Conservation (phyloP, 2,888 invertebrate genomes). For the Pterobdella sp. region DNA sequence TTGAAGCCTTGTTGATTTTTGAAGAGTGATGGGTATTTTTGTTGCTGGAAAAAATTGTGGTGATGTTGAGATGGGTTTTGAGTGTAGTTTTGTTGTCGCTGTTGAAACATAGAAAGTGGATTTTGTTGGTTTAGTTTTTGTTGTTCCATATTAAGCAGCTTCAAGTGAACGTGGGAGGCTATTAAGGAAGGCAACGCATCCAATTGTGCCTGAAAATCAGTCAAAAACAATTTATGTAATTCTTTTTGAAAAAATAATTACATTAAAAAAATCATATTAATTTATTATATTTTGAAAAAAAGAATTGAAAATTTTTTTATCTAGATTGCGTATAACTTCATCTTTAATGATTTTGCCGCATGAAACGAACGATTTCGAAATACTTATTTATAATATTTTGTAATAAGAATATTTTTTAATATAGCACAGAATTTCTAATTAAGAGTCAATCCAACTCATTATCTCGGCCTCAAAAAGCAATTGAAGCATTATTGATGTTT, state of each 20-base stretch:
- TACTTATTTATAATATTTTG: background rate
- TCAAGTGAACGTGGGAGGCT: conserved; percentile 21
- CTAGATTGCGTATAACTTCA: too few relatives aligned
- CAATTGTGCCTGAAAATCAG: conserved; percentile 20
- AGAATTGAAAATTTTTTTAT: background rate
- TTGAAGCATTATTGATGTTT: too few relatives aligned
- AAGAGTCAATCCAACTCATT: too few relatives aligned
- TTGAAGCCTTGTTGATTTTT: too few relatives aligned
- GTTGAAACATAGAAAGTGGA: background rate
- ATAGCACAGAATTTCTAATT: too few relatives aligned
- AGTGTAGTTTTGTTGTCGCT: too few relatives aligned
- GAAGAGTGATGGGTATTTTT: too few relatives aligned
- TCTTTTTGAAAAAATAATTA: background rate
- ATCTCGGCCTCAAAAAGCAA: too few relatives aligned
- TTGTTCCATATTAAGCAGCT: conserved; percentile 6
- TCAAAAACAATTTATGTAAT: background rate
- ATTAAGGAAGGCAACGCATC: conserved; percentile 27
- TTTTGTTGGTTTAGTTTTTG: background rate
- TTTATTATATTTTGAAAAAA: background rate
- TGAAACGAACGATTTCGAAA: background rate
- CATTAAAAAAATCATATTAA: background rate
- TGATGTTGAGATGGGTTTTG: too few relatives aligned
- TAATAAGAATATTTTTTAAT: background rate
- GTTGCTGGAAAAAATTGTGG: too few relatives aligned
- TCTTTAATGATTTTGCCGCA: too few relatives aligned